These are phyloP conservation scores for Vandiemenella viatica DNA, from an alignment of 2,888 invertebrate genomes.

Conservation along the genomic window DNA sequence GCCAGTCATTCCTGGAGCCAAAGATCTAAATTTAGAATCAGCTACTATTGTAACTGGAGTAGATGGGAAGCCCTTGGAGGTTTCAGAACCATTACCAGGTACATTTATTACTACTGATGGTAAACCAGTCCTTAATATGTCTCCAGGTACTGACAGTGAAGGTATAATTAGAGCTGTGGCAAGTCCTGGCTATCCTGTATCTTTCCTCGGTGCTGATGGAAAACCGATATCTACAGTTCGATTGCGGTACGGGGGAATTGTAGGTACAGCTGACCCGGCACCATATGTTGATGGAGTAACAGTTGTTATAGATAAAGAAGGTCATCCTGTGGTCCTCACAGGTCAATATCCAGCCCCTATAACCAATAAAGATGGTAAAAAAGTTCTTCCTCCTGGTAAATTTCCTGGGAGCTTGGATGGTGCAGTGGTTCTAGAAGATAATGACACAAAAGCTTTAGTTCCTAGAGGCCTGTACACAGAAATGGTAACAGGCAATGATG, in stretches of 20 bases:
- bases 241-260: too few species aligned
- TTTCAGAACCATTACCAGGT: too few species aligned
- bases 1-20: too few species aligned
- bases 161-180: too few species aligned
- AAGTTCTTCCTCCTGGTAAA: neutral
- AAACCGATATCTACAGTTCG: constrained; percentile 10
- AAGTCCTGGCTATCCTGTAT: too few species aligned
- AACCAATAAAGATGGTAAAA: neutral
- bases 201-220: constrained; percentile 23
- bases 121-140: too few species aligned
- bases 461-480: neutral
- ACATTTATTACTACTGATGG: too few species aligned
- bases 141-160: too few species aligned
- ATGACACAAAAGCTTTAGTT: neutral
- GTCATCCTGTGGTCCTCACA: neutral
- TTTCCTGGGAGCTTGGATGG: neutral
- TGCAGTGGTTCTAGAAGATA: neutral
- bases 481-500: neutral
- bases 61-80: neutral
- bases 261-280: too few species aligned
- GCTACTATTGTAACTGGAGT: neutral
- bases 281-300: neutral
- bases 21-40: too few species aligned
- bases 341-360: neutral
- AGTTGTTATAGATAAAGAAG: neutral